phyloP scores from a whole-genome alignment of 2,797 vertebrate genomes.

The Crenuchus spilurus region DNA sequence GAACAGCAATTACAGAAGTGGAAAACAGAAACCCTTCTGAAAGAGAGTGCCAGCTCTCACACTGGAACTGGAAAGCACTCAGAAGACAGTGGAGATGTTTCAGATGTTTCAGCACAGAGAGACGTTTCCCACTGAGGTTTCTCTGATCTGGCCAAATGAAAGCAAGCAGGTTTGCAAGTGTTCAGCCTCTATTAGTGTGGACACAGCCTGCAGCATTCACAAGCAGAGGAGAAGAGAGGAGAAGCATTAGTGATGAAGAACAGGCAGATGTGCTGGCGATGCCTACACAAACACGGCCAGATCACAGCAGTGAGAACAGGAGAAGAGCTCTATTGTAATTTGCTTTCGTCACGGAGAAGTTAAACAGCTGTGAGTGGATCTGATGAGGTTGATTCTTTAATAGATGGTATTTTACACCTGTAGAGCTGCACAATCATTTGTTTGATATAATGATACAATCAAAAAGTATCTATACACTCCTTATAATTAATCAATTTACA shows the following conservation, averaged over 20 bases:
- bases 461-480: too few relatives aligned
- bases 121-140: constrained; percentile 37
- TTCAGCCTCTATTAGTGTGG: constrained; percentile 67
- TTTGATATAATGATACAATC: too few relatives aligned
- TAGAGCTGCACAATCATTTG: too few relatives aligned
- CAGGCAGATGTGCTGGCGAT: constrained; percentile 72
- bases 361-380: constrained; percentile 11
- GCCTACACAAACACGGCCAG: constrained; percentile 69
- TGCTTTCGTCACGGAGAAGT: constrained; percentile 10
- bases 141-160: constrained; percentile 40
- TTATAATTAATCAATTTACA: too few relatives aligned
- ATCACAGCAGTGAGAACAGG: constrained; percentile 61
- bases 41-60: constrained; percentile 14
- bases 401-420: not conserved
- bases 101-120: constrained; percentile 43
- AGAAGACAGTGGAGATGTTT: constrained; percentile 21
- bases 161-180: constrained; percentile 65
- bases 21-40: too few relatives aligned
- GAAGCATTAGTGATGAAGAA: constrained; percentile 58
- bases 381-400: not conserved
- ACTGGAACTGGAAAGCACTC: constrained; percentile 29
- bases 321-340: constrained; percentile 70
- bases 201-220: too few relatives aligned
- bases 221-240: too few relatives aligned
- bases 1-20: too few relatives aligned